Evolutionary conservation across 2,113 vertebrate species (phyloP), one percentile per base, ranked within the genome.

Genomic region (Myotis brandtii): DNA sequence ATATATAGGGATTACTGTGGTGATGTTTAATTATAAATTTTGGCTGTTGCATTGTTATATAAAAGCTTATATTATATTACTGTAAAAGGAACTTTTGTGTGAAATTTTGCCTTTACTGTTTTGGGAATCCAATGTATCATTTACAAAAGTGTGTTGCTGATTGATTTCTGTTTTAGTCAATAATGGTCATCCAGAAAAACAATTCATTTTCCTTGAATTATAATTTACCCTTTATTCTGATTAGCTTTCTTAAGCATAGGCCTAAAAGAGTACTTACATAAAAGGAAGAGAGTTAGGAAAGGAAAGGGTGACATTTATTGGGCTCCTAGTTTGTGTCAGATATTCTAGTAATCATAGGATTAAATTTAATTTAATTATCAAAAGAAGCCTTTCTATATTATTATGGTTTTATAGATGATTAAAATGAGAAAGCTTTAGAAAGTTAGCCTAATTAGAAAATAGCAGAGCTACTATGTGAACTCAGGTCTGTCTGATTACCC

Each of bases 341-440:
- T 52, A 10, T 6, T 87, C 14, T 46, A 67, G 2, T 76, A 64
- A 69, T 54, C 52, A 75, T 77, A 79, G 16, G 17, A 80, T 81
- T 85, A 56, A n/a, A 89, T 91, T 94, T 79, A 4, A 83, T 54
- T 90, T 94, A 18, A 14, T 62, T 86, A 32, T 79, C 20, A 50
- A 89, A 93, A 89, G 48, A 69, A 79, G 11, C 23, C 21, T 62
- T 79, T 18, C 37, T 62, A 56, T 82, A 10, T 80, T 37, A 40
- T 40, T n/a, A 86, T 43, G 7, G 40, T 56, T 93, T 95, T 32
- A 34, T 18, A 59, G 17, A 64, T 40, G 5, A 81, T n/a, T 13
- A 79, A 95, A 86, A 83, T 67, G 18, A 64, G 21, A 43, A 84
- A 32, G 7, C 21, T 32, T 34, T 62, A 59, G 37, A 37, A 95